Evolutionary conservation across 2,797 vertebrate genomes (phyloP).

Genomic region (Danio kyathit): DNA sequence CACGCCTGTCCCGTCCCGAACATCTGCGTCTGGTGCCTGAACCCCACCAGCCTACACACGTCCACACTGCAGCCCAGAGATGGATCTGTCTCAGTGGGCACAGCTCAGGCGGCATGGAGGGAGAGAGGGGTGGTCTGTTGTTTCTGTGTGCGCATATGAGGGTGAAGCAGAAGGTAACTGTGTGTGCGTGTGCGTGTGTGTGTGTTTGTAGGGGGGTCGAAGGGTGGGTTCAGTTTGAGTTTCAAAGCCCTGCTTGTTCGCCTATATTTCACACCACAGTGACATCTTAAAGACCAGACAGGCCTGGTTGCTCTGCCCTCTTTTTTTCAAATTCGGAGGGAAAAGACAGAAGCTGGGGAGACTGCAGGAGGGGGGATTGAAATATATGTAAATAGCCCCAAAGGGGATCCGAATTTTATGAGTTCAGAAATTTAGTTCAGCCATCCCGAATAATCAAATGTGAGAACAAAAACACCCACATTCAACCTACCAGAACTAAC

Average conservation of each 20-base stretch:
- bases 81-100: slow-evolving; percentile 27
- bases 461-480: slow-evolving; percentile 83
- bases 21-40: slow-evolving; percentile 44
- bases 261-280: slow-evolving; percentile 86
- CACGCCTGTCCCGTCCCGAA: neutral
- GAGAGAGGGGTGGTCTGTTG: slow-evolving; percentile 18
- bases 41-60: slow-evolving; percentile 20
- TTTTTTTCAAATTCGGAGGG: slow-evolving; percentile 83
- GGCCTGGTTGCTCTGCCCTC: slow-evolving; percentile 80
- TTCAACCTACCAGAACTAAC: slow-evolving; percentile 68
- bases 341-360: slow-evolving; percentile 61
- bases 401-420: slow-evolving; percentile 88
- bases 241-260: slow-evolving; percentile 82
- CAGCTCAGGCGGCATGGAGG: slow-evolving; percentile 5
- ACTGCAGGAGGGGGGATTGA: slow-evolving; percentile 64
- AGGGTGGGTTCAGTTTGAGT: slow-evolving; percentile 70
- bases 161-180: slow-evolving; percentile 43
- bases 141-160: slow-evolving; percentile 8
- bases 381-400: slow-evolving; percentile 88
- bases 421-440: slow-evolving; percentile 88
- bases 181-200: slow-evolving; percentile 58
- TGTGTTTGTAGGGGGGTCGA: slow-evolving; percentile 60
- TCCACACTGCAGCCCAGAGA: slow-evolving; percentile 11
- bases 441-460: slow-evolving; percentile 94
- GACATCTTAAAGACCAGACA: slow-evolving; percentile 85